phyloP scores from a whole-genome alignment of 1,140 invertebrate species.

The Wiebesia pumilae region DNA sequence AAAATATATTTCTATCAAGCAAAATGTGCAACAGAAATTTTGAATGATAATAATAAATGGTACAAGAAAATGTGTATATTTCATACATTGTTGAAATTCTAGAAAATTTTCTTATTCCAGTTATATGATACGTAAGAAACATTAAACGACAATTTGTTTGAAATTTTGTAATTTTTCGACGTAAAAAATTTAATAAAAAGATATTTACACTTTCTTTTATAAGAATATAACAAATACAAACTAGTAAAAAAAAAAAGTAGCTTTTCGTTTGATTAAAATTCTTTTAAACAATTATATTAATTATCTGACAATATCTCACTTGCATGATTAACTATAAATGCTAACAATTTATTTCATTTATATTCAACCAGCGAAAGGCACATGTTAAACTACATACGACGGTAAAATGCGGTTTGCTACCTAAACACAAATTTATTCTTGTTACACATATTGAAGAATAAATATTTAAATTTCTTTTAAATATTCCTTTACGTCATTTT shows the following conservation, averaged over 20 bases:
- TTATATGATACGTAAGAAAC: background rate
- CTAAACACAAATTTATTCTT: background rate
- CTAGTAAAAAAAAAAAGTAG: background rate
- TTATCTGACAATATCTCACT: background rate
- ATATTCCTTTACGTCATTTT: background rate
- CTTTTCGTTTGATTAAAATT: background rate
- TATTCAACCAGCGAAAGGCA: constrained; percentile 59
- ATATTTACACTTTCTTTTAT: background rate
- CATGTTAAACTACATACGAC: constrained; percentile 56
- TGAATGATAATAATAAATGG: background rate
- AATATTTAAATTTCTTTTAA: background rate
- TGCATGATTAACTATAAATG: constrained; percentile 31
- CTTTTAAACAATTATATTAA: background rate
- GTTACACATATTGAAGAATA: background rate
- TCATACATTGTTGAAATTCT: background rate
- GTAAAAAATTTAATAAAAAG: background rate
- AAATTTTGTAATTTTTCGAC: background rate
- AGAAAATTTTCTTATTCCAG: background rate
- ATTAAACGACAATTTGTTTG: background rate
- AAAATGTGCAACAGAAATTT: background rate
- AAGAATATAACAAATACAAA: background rate
- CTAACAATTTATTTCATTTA: constrained; percentile 15
- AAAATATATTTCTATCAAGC: constrained; percentile 10
- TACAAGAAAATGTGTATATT: background rate
- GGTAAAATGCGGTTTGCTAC: constrained; percentile 6